A percentile compares a stretch with the other conserved stretches of the same genome.
phyloP scores from a whole-genome alignment of 2,888 invertebrate species.

The Agriopis leucophaearia region DNA sequence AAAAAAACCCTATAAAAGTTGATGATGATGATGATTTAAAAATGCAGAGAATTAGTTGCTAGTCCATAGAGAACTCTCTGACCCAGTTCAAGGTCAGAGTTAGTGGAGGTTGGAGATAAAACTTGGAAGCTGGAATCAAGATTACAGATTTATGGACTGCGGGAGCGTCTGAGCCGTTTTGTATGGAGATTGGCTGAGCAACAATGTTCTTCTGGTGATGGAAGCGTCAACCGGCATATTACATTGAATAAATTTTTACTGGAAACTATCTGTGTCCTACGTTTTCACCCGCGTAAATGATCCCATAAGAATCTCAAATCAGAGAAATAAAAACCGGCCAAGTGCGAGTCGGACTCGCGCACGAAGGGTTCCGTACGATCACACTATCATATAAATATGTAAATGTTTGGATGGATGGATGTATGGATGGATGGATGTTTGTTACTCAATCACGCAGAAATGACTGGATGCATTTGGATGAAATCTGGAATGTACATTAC shows the following conservation, averaged over 20 bases:
- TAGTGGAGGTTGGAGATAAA: constrained; percentile 28
- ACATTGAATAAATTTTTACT: neutral
- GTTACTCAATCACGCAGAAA: too few species aligned
- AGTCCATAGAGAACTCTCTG: neutral
- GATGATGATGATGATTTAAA: too few species aligned
- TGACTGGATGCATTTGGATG: too few species aligned
- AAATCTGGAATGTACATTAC: too few species aligned
- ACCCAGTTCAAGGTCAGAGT: constrained; percentile 30
- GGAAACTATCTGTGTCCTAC: neutral
- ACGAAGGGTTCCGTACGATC: too few species aligned
- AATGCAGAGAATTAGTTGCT: neutral
- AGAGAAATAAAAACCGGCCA: too few species aligned
- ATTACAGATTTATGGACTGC: constrained; percentile 36
- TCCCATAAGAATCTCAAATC: neutral
- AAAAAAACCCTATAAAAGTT: too few species aligned
- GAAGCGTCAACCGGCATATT: constrained; percentile 8
- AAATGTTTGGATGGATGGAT: too few species aligned
- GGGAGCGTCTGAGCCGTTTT: constrained; percentile 21
- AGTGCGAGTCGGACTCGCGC: too few species aligned
- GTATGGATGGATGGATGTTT: too few species aligned
- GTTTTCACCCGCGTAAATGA: neutral
- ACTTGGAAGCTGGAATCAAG: constrained; percentile 32
- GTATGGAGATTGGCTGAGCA: constrained; percentile 26
- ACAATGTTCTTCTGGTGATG: constrained; percentile 11
- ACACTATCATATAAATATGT: too few species aligned